phyloP scores from a whole-genome alignment of 2,888 invertebrate species.

The Oxytorus armatus region DNA sequence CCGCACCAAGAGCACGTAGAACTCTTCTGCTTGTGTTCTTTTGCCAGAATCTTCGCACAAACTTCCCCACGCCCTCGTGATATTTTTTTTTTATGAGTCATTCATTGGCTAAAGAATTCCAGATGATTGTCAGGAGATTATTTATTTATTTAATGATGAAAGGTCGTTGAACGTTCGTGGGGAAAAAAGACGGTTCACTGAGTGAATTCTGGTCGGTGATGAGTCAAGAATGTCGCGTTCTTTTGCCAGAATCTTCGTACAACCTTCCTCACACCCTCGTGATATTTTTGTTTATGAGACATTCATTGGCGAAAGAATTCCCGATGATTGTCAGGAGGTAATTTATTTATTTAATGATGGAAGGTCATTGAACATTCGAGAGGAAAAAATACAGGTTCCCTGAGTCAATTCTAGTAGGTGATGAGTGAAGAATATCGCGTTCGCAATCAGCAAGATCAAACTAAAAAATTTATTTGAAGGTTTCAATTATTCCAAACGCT shows the following conservation, averaged over 20 bases:
- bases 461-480: neutral
- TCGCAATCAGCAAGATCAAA: neutral
- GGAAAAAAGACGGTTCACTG: neutral
- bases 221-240: neutral
- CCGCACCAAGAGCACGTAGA: constrained; percentile 45
- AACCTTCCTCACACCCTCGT: constrained; percentile 70
- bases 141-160: constrained; percentile 31
- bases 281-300: constrained; percentile 15
- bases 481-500: neutral
- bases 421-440: neutral
- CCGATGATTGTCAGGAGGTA: constrained; percentile 42
- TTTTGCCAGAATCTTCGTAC: constrained; percentile 19
- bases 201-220: neutral
- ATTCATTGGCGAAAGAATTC: constrained; percentile 9
- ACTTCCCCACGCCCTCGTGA: constrained; percentile 69
- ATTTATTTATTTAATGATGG: constrained; percentile 32
- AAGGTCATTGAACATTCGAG: constrained; percentile 3
- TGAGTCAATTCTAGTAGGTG: neutral
- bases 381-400: neutral
- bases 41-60: constrained; percentile 41
- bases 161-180: constrained; percentile 5
- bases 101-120: constrained; percentile 13
- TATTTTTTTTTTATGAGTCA: constrained; percentile 18
- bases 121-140: constrained; percentile 41
- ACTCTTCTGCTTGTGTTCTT: constrained; percentile 27